Base-by-base conservation (phyloP, 1,140 invertebrate species). In the Arion vulgaris region DNA sequence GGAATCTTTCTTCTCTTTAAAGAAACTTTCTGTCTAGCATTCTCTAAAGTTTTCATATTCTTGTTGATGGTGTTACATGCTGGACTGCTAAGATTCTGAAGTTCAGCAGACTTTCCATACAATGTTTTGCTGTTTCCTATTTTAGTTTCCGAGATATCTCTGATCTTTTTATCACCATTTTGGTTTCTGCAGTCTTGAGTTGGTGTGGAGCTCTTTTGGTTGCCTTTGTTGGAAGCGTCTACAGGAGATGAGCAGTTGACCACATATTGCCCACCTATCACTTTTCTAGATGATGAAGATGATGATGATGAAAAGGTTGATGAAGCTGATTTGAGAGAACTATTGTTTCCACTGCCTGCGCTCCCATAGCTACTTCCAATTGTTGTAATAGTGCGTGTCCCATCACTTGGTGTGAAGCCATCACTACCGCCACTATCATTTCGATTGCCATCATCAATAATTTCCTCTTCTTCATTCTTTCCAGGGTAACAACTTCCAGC, bases 161-260 rank as follows among this genome's bases (percentile, higher is more conserved):
- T 28, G 45, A 1, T 13, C 74, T 23, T 39, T 28, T 49, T 45
- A 15, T 57, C 41, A n/a, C 28, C 74, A 28, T 76, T 57, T 34
- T 41, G 62, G 32, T 32, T 66, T 45, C 66, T 75, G 36, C 53
- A 78, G 38, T 78, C 76, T 38, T 80, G 26, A 81, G 81, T 80
- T 84, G 85, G 53, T 79, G 84, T 53, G 85, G 85, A 75, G 80
- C 81, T 76, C 82, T 76, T 80, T 51, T 85, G 72, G 66, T 77
- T 36, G 45, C 53, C 71, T 68, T 39, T 80, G 66, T 66, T n/a
- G 39, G 66, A 74, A 5, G 72, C 75, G 4, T 34, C 73, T 45
- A 53, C 71, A 28, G 78, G 71, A 15, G 78, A 80, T 41, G 78
- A 80, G 39, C 76, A 36, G 62, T 57, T 78, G 57, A 78, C 76